Evolutionary conservation across 1,140 invertebrate species (phyloP).

Genomic region (Cyrtorhinus lividipennis): DNA sequence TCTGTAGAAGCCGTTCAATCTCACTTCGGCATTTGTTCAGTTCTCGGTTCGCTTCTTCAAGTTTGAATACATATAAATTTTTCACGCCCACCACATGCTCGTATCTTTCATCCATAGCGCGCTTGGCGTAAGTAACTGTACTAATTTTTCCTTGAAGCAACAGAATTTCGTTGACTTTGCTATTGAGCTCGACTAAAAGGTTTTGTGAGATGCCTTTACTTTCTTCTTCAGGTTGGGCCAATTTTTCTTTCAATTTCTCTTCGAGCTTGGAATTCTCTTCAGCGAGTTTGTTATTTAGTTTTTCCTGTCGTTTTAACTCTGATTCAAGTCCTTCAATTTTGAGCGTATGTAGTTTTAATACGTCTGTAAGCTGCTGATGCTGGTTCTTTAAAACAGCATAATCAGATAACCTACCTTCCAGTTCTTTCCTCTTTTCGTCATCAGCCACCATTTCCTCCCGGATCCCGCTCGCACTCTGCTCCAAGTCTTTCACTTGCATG

Average conservation of each 20-base stretch:
- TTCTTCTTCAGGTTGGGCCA: neutral
- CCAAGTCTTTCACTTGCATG: neutral
- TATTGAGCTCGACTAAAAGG: slow-evolving; percentile 2
- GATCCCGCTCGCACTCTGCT: neutral
- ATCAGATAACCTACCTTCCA: slow-evolving; percentile 6
- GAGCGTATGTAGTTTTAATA: neutral
- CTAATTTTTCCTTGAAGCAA: neutral
- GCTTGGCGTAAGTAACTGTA: neutral
- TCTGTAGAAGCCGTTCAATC: neutral
- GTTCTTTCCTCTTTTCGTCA: slow-evolving; percentile 1
- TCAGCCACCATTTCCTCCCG: slow-evolving; percentile 12
- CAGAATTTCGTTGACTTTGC: slow-evolving; percentile 14
- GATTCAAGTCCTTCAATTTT: neutral
- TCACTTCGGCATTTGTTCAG: neutral
- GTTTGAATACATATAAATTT: neutral
- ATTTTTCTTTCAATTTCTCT: neutral
- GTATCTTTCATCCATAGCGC: neutral
- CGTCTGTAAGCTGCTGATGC: neutral
- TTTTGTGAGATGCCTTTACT: neutral
- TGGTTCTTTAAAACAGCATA: slow-evolving; percentile 5
- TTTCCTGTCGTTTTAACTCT: neutral
- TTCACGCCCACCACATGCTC: slow-evolving; percentile 1
- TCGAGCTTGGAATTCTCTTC: neutral
- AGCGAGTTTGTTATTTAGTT: neutral
- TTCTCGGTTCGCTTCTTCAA: neutral